phyloP scores from a whole-genome alignment of 2,113 vertebrate species.

The Helogale parvula region DNA sequence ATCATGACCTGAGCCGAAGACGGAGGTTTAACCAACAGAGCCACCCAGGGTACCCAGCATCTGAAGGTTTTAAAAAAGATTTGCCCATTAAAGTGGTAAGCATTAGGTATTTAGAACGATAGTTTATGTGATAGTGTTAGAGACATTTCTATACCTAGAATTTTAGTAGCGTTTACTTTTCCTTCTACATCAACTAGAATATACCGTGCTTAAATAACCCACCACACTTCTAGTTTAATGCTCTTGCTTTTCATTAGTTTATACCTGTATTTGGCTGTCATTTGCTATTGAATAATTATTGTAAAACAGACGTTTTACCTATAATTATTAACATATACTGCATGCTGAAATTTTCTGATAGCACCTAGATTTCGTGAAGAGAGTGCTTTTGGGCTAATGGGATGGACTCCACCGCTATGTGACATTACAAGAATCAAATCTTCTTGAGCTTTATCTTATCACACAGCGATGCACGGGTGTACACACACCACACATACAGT shows the following conservation, averaged over 20 bases:
- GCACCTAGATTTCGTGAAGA: neutral
- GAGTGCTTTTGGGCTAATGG: neutral
- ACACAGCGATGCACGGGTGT: neutral
- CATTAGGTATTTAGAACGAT: neutral
- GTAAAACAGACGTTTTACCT: neutral
- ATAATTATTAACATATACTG: neutral
- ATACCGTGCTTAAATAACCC: neutral
- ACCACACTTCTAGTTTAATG: neutral
- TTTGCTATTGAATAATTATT: constrained; percentile 9
- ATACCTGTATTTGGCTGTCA: neutral
- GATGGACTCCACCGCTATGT: neutral
- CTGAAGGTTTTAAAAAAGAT: neutral
- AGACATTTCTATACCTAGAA: neutral
- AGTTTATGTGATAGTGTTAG: neutral
- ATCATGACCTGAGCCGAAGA: too few species aligned
- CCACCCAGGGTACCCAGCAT: neutral
- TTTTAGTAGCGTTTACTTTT: neutral
- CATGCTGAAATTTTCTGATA: neutral
- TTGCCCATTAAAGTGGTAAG: neutral
- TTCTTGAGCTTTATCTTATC: neutral
- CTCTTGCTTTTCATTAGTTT: neutral
- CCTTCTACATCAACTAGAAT: neutral
- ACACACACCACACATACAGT: neutral
- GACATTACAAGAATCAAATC: neutral
- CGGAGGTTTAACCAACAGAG: too few species aligned